These are phyloP conservation scores for Acrossocheilus wenchowensis DNA, from an alignment of 2,797 vertebrate species.

Conservation along the genomic window DNA sequence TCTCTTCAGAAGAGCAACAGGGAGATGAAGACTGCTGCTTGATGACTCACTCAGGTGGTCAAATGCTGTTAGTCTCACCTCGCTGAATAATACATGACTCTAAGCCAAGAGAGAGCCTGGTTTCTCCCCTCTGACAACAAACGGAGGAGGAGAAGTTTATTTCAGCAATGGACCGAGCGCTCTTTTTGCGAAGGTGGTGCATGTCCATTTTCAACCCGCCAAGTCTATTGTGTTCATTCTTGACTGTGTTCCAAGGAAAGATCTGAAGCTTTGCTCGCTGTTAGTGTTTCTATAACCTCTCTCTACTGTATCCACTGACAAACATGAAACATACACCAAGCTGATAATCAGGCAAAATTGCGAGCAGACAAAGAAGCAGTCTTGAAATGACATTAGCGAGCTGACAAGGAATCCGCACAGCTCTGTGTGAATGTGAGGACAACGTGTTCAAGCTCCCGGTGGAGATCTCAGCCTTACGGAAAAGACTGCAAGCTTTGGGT, in stretches of 20 bases:
- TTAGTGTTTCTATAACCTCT: conserved; percentile 25
- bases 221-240: conserved; percentile 9
- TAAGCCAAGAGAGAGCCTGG: conserved; percentile 24
- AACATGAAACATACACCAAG: conserved; percentile 29
- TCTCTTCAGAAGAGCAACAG: conserved; percentile 50
- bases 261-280: conserved; percentile 18
- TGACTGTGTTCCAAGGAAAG: conserved; percentile 25
- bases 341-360: conserved; percentile 30
- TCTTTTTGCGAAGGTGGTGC: conserved; percentile 35
- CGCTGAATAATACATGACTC: conserved; percentile 55
- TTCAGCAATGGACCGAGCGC: conserved; percentile 7
- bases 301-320: conserved; percentile 33
- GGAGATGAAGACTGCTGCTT: conserved; percentile 44
- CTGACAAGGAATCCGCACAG: conserved; percentile 26
- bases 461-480: conserved; percentile 48
- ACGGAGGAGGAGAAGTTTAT: conserved; percentile 3
- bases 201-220: conserved; percentile 24
- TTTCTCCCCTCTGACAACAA: conserved; percentile 37
- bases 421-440: conserved; percentile 26
- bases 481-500: conserved; percentile 58
- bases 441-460: conserved; percentile 39
- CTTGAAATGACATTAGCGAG: conserved; percentile 41
- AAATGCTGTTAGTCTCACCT: conserved; percentile 55
- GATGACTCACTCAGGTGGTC: conserved; percentile 61
- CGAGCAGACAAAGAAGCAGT: conserved; percentile 26